Evolutionary conservation across 2,113 vertebrate genomes (phyloP).

Genomic region (Phycodurus eques): DNA sequence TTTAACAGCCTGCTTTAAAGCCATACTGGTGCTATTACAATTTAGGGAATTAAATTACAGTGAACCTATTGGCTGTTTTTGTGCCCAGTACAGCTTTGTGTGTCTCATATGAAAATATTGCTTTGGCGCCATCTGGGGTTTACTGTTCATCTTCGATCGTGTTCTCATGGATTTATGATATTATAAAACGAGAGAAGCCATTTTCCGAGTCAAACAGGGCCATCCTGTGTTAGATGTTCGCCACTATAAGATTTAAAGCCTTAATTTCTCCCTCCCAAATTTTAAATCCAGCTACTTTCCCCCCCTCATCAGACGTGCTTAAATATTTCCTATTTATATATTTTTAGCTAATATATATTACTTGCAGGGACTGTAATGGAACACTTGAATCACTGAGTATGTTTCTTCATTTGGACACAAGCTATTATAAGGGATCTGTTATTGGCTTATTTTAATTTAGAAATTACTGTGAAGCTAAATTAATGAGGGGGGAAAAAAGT

Average conservation of each 20-base stretch:
- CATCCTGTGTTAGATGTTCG: conserved; percentile 46
- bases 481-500: conserved; percentile 34
- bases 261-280: conserved; percentile 8
- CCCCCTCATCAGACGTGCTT: conserved; percentile 18
- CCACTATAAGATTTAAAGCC: conserved; percentile 24
- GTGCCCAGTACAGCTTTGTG: too few relatives aligned
- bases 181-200: conserved; percentile 8
- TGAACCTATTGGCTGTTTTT: too few relatives aligned
- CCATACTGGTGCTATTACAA: not conserved
- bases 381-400: conserved; percentile 52
- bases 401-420: conserved; percentile 1
- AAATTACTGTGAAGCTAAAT: conserved; percentile 25
- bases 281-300: conserved; percentile 37
- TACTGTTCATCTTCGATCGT: too few relatives aligned
- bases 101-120: too few relatives aligned
- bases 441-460: conserved; percentile 1
- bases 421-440: not conserved
- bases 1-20: not conserved
- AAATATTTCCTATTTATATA: conserved; percentile 64
- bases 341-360: conserved; percentile 54
- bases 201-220: conserved; percentile 36
- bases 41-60: not conserved
- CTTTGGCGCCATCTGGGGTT: too few relatives aligned
- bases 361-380: conserved; percentile 40
- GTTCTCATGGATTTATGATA: not conserved